Base-by-base conservation (phyloP, 2,113 vertebrate genomes). In the Solea senegalensis region DNA sequence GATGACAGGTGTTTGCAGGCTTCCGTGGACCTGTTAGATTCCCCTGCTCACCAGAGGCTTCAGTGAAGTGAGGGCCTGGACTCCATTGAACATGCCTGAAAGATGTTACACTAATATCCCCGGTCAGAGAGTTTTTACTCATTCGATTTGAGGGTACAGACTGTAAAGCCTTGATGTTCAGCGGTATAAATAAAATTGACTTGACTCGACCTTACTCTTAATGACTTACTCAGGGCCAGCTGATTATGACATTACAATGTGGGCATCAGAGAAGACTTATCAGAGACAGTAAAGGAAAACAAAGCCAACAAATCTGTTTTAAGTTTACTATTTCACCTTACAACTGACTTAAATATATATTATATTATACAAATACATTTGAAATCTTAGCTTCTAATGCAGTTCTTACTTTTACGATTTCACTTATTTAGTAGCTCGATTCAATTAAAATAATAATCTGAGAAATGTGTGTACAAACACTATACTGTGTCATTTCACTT, bases 1-100 rank as follows among this genome's bases (percentile, higher is more conserved):
- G 69, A 48, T 82, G 83, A 76, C 86, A 88, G 86, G 83, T 87
- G 85, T 80, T 80, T 48, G 74, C 58, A 56, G 80, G 69, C 72
- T 54, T 77, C 58, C 59, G 67, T 45, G 63, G 64, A 60, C 72
- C 34, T 48, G 78, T 85, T 78, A 82, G 70, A 70, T 8, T 74
- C 83, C 64, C 78, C 57, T 70, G 65, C 71, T 75, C 65, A 69
- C 68, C 63, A 56, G 43, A 84, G 68, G 81, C 79, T 74, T 80
- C 45, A 76, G 62, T 58, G 55, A 46, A 76, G 76, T 66, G 65
- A 26, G 58, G 71, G 78, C 52, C 78, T 45, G 60, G 72, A 66
- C 71, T 88, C 72, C 57, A 62, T 81, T 46, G 65, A 86, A 84
- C 77, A 26, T 82, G 71, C 87, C 86, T 80, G 74, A 87, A 89